These are phyloP conservation scores for Eclectus roratus DNA, from an alignment of 2,113 vertebrate genomes.

Conservation along the genomic window DNA sequence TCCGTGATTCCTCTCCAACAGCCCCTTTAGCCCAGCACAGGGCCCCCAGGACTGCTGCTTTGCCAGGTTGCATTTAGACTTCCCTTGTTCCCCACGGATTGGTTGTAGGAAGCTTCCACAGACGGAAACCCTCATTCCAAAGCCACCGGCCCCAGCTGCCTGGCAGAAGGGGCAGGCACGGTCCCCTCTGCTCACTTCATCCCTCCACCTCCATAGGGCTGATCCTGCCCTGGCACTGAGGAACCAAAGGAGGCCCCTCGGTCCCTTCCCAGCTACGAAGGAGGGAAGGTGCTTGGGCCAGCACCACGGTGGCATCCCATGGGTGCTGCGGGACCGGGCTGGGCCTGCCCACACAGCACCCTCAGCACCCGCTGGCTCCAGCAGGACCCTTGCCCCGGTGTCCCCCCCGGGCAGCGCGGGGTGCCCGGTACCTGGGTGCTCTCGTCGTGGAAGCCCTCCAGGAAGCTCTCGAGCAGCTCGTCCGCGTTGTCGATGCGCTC, in stretches of 20 bases:
- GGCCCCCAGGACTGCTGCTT: not conserved
- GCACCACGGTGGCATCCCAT: fast-evolving
- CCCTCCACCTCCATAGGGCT: fast-evolving
- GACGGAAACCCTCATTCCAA: not conserved
- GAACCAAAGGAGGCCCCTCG: not conserved
- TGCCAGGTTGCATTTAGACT: not conserved
- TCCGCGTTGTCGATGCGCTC: conserved; percentile 95
- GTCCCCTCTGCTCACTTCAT: not conserved
- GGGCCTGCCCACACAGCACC: not conserved
- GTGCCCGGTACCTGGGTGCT: conserved; percentile 87
- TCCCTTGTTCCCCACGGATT: not conserved
- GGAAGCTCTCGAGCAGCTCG: conserved; percentile 93
- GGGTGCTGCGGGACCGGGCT: fast-evolving
- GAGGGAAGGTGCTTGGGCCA: not conserved
- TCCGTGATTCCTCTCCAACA: not conserved
- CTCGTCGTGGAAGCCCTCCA: conserved; percentile 97
- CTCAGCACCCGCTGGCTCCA: no score
- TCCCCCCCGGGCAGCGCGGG: not conserved
- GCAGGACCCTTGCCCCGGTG: not conserved
- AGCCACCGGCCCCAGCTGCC: not conserved
- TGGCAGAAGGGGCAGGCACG: fast-evolving
- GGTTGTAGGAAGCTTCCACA: not conserved
- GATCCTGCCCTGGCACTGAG: not conserved
- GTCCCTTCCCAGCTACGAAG: not conserved
- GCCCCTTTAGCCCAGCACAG: not conserved